These are phyloP conservation scores for Rhizomys pruinosus DNA, from an alignment of 2,113 vertebrate species.

Conservation along the genomic window DNA sequence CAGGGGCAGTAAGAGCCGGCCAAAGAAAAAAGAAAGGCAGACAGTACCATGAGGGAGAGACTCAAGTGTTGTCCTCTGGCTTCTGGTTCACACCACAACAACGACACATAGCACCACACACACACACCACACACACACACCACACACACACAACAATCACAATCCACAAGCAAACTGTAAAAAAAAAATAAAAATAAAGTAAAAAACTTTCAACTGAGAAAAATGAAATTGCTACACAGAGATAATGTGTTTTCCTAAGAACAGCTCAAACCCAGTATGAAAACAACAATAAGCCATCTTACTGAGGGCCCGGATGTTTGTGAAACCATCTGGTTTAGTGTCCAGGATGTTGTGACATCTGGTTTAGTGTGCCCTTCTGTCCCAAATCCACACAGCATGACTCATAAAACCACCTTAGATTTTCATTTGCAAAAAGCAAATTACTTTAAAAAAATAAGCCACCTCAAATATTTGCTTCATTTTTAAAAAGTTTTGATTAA, in stretches of 20 bases:
- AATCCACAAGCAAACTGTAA: accelerated
- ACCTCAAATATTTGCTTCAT: not conserved
- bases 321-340: too few relatives aligned
- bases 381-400: not conserved
- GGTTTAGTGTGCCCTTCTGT: not conserved
- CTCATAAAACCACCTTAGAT: not conserved
- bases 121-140: too few relatives aligned
- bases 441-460: not conserved
- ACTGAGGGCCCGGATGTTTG: too few relatives aligned
- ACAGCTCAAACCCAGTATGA: not conserved
- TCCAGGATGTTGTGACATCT: not conserved
- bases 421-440: not conserved
- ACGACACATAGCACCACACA: too few relatives aligned
- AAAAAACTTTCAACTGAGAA: not conserved
- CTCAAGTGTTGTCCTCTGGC: too few relatives aligned
- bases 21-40: too few relatives aligned
- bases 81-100: too few relatives aligned
- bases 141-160: not conserved
- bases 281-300: too few relatives aligned
- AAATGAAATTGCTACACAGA: not conserved
- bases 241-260: not conserved
- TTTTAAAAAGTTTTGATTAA: not conserved
- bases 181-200: too few relatives aligned
- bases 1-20: not conserved
- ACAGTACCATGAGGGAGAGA: too few relatives aligned